A percentile compares a stretch with the other conserved stretches of the same genome.
phyloP scores from a whole-genome alignment of 2,888 invertebrate genomes.

The Gortyna flavago region DNA sequence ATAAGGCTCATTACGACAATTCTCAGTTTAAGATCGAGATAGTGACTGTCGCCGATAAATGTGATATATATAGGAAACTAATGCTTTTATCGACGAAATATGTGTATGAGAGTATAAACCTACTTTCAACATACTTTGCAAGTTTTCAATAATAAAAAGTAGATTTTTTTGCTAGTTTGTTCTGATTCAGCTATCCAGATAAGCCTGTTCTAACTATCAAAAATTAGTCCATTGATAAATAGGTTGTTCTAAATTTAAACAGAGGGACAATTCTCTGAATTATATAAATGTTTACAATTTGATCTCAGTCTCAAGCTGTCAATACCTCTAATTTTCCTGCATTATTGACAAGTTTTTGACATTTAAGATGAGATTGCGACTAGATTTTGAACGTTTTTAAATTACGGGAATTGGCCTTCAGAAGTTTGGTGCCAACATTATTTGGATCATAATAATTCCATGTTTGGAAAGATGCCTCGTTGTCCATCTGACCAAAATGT shows the following conservation, averaged over 20 bases:
- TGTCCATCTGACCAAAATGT: neutral
- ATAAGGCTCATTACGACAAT: slow-evolving; percentile 62
- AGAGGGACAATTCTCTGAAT: too few species aligned
- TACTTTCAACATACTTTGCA: neutral
- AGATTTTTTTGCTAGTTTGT: neutral
- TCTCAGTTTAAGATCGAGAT: slow-evolving; percentile 56
- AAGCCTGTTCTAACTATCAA: neutral
- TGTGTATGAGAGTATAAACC: slow-evolving; percentile 7
- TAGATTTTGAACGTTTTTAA: too few species aligned
- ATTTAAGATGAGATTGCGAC: too few species aligned
- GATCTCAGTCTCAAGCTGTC: too few species aligned
- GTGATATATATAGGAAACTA: slow-evolving; percentile 52
- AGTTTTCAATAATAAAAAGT: neutral
- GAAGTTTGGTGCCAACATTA: neutral
- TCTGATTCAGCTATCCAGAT: neutral
- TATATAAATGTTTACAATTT: too few species aligned
- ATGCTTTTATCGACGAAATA: slow-evolving; percentile 21
- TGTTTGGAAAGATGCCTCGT: neutral
- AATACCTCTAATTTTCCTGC: too few species aligned
- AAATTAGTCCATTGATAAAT: neutral
- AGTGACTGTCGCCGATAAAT: slow-evolving; percentile 47
- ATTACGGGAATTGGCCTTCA: too few species aligned
- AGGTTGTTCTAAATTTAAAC: neutral
- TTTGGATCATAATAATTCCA: neutral
- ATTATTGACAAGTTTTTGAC: too few species aligned